Evolutionary conservation across 1,140 invertebrate genomes (phyloP), one percentile per base, ranked within the genome.

Genomic region (Atta cephalotes): DNA sequence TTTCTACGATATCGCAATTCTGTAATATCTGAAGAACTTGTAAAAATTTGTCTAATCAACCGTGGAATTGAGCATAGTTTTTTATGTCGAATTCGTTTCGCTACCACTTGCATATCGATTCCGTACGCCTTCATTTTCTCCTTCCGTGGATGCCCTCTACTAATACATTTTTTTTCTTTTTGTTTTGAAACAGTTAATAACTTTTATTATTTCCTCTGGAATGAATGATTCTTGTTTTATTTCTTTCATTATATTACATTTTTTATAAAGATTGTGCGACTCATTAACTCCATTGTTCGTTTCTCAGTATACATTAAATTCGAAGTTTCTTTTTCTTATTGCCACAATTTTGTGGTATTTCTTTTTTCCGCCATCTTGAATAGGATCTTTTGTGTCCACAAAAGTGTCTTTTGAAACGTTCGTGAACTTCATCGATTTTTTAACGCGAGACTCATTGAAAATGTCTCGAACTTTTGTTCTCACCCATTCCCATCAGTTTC

Each of bases 11-110:
- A 87, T 87, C 65, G 88, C 78, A 51, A 66, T 66, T 10, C 25
- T 14, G 78, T 79, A 79, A 85, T 87, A 91, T 90, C 90, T 68
- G 87, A 88, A 90, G 74, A 93, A 92, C 92, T 92, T 92, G 90
- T 92, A 93, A 93, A 51, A 93, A 93, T 88, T 92, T 92, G 87
- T 74, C 66, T 91, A 92, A 93, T 91, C 91, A 93, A 70, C 90
- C 91, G 89, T 92, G 90, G 86, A 78, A 92, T 92, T 93, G 88
- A 90, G 85, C 81, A 84, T 81, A 81, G 51, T 86, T 84, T 71
- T 82, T 78, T 56, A 31, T 31, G n/a, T 71, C 18, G 74, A 49
- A 68, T 78, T 66, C 39, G 14, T 72, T 63, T 39, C 68, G 18
- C 14, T 82, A 16, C 18, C 16, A 39, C 14, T 68, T 31, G n/a